A percentile compares a stretch with the other conserved stretches of the same genome.
Evolutionary conservation across 2,888 invertebrate genomes (phyloP).

Genomic region (Amphimallon solstitiale): DNA sequence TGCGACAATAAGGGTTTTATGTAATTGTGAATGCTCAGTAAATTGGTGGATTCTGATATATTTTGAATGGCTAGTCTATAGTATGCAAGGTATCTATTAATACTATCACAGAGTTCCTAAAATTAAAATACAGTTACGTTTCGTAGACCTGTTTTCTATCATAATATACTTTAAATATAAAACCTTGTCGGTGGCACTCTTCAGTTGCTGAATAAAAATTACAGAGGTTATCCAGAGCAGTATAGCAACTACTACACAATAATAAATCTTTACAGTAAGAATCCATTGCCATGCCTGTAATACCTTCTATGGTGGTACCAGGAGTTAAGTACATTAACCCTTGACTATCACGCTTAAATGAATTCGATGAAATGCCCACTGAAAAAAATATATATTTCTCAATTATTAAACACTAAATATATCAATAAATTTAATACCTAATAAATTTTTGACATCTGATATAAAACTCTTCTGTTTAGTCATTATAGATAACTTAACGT

Average conservation of each 20-base stretch:
- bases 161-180: conserved; percentile 55
- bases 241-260: conserved; percentile 57
- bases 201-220: conserved; percentile 48
- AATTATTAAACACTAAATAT: too few species aligned
- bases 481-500: neutral
- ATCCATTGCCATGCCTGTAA: conserved; percentile 53
- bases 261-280: conserved; percentile 55
- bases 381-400: conserved; percentile 43
- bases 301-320: conserved; percentile 54
- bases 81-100: conserved; percentile 69
- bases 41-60: conserved; percentile 52
- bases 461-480: conserved; percentile 51
- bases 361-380: conserved; percentile 60
- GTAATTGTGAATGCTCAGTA: conserved; percentile 57
- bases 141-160: too few species aligned
- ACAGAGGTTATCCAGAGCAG: conserved; percentile 55
- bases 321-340: conserved; percentile 53
- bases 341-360: conserved; percentile 52
- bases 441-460: conserved; percentile 55
- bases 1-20: conserved; percentile 66
- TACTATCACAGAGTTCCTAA: conserved; percentile 72
- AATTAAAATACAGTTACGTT: conserved; percentile 40
- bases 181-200: conserved; percentile 55
- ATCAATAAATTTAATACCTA: too few species aligned
- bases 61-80: conserved; percentile 65